Base-by-base conservation (phyloP, 2,797 vertebrate species). In the Phyllotis vaccarum region DNA sequence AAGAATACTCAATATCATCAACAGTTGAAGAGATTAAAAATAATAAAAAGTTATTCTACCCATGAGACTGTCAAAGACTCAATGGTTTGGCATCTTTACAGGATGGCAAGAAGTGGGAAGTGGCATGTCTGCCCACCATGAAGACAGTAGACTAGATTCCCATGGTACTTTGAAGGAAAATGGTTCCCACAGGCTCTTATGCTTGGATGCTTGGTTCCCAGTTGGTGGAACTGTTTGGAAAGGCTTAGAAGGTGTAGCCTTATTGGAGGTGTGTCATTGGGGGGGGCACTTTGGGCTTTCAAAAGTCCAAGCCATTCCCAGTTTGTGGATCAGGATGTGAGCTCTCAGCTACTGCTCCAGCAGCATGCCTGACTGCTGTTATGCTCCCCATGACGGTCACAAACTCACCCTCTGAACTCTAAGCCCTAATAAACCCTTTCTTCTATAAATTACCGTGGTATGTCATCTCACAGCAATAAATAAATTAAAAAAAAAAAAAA, bases 31-130 rank as follows among this genome's bases (percentile, higher is more conserved):
- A 31, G 78, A 52, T 43, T 1, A 14, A 6, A 58, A 56, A 70
- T 24, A 29, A 49, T 5, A 17, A 31, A 60, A 60, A 66, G 12
- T 19, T 2, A 70, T 37, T 34, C 46, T 52, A 9, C 80, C 79
- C 21, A 29, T 1, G 16, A 52, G 90, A 43, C 0, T 2, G 34
- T 74, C 58, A 4, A n/a, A 54, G 10, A 40, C 0, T 0, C 3
- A 12, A 31, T 0, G 16, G 29, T 6, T 34, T 3, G 56, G 24
- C 16, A 54, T 13, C 16, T 16, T 21, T 6, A 31, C 5, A 29
- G 27, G 66, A 56, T 56, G 83, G 78, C 46, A 10, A 31, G n/a
- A 60, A 31, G 9, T 43, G 2, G 22, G 22, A 40, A 72, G 29
- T 37, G 0, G 6, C 52, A n/a, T 46, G 58, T 46, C 37, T 46